Evolutionary conservation across 1,140 invertebrate species (phyloP).

Genomic region (Pseudobourletiella spinata): DNA sequence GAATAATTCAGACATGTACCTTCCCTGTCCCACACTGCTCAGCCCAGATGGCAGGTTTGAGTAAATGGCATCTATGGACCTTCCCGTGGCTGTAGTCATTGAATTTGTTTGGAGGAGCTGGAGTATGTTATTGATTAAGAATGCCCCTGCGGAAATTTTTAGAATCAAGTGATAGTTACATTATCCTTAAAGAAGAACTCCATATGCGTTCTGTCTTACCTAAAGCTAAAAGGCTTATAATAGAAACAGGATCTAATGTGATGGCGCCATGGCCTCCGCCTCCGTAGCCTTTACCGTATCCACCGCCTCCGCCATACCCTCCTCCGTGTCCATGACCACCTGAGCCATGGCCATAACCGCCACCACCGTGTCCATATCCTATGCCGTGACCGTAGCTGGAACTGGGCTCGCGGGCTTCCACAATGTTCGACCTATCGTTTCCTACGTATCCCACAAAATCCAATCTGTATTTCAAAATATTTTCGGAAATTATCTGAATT

Average conservation of each 20-base stretch:
- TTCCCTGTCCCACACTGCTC: no score
- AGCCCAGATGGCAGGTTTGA: conserved; percentile 19
- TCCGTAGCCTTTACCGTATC: conserved; percentile 1
- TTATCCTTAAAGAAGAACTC: not conserved
- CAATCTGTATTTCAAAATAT: no score
- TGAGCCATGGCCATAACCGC: not conserved
- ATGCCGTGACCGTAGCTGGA: not conserved
- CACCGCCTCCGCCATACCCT: not conserved
- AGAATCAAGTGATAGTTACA: not conserved
- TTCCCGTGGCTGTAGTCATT: conserved; percentile 2
- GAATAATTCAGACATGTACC: no score
- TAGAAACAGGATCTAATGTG: conserved; percentile 33
- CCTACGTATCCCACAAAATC: no score
- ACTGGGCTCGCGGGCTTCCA: conserved; percentile 5
- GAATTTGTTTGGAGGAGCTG: conserved; percentile 29
- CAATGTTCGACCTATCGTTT: not conserved
- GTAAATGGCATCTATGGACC: conserved; percentile 10
- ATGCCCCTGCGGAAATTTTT: conserved; percentile 25
- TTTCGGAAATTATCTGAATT: no score
- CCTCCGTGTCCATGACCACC: not conserved
- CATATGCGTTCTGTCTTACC: conserved; percentile 15
- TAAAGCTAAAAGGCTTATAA: conserved; percentile 32
- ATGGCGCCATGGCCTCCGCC: conserved; percentile 31
- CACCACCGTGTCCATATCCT: not conserved
- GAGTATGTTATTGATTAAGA: conserved; percentile 35